phyloP scores from a whole-genome alignment of 2,797 vertebrate species.

The Salmo trutta region DNA sequence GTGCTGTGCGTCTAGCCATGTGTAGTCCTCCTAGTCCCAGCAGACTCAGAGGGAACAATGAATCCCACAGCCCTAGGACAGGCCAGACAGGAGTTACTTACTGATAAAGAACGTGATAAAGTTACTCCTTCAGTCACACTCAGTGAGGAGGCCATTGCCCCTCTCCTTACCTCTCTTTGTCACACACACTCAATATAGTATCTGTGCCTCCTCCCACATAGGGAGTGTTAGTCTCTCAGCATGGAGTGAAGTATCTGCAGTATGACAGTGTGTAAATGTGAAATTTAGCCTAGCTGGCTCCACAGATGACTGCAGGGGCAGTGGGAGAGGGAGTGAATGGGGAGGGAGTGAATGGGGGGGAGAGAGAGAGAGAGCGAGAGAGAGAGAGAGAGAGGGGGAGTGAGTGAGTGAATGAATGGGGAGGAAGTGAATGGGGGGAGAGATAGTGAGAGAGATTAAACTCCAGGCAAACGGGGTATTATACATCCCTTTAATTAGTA shows the following conservation, averaged over 20 bases:
- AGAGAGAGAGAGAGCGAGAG: neutral
- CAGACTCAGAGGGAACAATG: no score
- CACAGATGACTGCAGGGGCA: neutral
- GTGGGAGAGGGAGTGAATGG: neutral
- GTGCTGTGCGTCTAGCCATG: no score
- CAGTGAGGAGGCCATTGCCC: neutral
- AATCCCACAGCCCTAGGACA: no score
- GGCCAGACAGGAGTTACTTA: no score
- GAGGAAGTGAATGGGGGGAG: neutral
- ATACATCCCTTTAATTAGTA: neutral
- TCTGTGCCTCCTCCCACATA: neutral
- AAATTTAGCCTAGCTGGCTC: neutral
- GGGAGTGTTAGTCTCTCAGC: neutral
- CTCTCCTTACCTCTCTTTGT: neutral
- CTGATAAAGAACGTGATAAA: neutral
- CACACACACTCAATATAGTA: neutral
- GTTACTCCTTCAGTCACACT: no score
- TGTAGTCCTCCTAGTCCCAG: neutral
- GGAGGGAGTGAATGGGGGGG: neutral
- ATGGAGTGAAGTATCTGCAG: neutral
- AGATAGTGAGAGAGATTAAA: neutral
- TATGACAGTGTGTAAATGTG: neutral
- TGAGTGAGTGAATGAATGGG: neutral
- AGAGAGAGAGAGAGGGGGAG: neutral
- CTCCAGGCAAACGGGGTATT: neutral